A percentile compares a stretch with the other conserved stretches of the same genome.
Conservation (phyloP, 2,888 invertebrate genomes). For the Trissolcus brochymenae region DNA sequence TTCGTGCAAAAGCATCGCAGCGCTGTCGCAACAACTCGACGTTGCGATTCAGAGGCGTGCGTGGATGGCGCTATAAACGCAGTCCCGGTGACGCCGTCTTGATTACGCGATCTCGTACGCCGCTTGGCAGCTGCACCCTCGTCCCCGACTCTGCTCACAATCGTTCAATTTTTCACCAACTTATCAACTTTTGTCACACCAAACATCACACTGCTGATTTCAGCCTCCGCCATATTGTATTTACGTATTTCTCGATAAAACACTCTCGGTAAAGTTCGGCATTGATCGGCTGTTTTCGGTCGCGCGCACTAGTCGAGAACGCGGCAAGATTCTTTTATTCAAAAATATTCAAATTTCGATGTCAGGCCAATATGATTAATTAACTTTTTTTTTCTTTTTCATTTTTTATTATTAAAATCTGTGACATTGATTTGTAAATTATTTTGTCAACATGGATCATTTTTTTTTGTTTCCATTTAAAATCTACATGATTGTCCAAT, state of each 20-base stretch:
- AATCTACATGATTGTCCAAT: too few species aligned
- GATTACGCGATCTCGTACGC: neutral
- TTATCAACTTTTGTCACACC: slow-evolving; percentile 30
- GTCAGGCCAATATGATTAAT: too few species aligned
- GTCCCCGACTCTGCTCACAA: slow-evolving; percentile 7
- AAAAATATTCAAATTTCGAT: too few species aligned
- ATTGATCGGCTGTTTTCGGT: neutral
- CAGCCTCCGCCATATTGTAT: slow-evolving; percentile 72
- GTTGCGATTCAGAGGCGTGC: neutral
- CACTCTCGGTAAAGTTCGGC: slow-evolving; percentile 7
- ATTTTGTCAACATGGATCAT: too few species aligned
- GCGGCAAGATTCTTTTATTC: too few species aligned
- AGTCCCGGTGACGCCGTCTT: neutral
- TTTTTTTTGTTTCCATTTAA: too few species aligned
- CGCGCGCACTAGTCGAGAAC: too few species aligned
- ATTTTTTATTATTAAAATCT: too few species aligned
- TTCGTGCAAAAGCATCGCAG: slow-evolving; percentile 30
- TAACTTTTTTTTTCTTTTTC: too few species aligned
- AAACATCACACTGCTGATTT: slow-evolving; percentile 60
- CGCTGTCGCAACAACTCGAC: slow-evolving; percentile 7
- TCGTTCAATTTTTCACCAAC: neutral
- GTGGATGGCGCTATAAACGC: neutral
- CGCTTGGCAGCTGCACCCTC: neutral
- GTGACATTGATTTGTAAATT: too few species aligned
- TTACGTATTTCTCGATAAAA: slow-evolving; percentile 67